Percentiles rank a stretch among this genome's conserved stretches.
Conservation (phyloP, 2,888 invertebrate species). For the Vanessa cardui region DNA sequence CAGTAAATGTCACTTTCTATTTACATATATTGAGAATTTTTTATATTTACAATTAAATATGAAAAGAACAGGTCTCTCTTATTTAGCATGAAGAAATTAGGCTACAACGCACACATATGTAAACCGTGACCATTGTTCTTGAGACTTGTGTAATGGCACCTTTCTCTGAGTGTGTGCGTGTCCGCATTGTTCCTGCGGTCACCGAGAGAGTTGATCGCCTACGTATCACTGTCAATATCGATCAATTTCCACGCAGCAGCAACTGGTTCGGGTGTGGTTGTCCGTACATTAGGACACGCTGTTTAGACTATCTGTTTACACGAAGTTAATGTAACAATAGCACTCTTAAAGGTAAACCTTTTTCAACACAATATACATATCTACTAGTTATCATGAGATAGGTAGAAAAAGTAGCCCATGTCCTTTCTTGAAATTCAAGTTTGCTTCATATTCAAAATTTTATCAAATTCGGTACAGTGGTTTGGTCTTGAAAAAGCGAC, state of each 20-base stretch:
- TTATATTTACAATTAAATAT: too few species aligned
- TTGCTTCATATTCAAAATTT: too few species aligned
- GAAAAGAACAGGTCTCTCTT: neutral
- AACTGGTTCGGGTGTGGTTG: slow-evolving; percentile 32
- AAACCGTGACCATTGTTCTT: slow-evolving; percentile 4
- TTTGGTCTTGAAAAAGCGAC: too few species aligned
- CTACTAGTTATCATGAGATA: too few species aligned
- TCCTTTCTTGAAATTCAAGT: too few species aligned
- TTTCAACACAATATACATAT: too few species aligned
- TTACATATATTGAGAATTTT: too few species aligned
- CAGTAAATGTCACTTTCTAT: too few species aligned
- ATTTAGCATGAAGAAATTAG: neutral
- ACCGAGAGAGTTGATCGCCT: slow-evolving; percentile 33
- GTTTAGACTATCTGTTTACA: neutral
- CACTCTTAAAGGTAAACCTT: too few species aligned
- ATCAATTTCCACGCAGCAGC: slow-evolving; percentile 31
- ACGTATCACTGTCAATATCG: slow-evolving; percentile 36
- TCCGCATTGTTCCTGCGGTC: slow-evolving; percentile 36
- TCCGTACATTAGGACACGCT: slow-evolving; percentile 1
- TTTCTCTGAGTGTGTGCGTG: slow-evolving; percentile 22
- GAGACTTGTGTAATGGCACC: slow-evolving; percentile 15
- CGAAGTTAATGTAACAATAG: neutral
- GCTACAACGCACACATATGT: neutral
- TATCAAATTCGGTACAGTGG: too few species aligned
- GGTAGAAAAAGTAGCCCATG: too few species aligned